Conservation (phyloP, 2,113 vertebrate genomes). For the Cheilinus undulatus region DNA sequence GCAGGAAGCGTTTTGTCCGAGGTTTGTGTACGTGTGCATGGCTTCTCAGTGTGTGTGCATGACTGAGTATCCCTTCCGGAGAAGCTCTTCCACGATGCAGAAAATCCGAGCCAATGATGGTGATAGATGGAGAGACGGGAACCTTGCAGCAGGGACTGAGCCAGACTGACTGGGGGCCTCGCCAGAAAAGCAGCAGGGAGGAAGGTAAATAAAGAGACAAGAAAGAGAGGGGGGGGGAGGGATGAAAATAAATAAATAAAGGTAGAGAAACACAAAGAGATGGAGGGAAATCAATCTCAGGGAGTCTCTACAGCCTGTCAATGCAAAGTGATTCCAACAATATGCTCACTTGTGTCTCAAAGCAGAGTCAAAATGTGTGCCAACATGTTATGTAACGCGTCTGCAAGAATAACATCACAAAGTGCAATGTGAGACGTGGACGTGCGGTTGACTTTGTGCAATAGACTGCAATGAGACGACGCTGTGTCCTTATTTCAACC, state of each 20-base stretch:
- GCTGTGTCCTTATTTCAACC: not conserved
- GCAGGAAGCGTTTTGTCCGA: slow-evolving; percentile 26
- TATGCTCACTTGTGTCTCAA: slow-evolving; percentile 31
- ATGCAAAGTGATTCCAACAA: slow-evolving; percentile 39
- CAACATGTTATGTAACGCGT: slow-evolving; percentile 56
- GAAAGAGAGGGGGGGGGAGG: too few species aligned
- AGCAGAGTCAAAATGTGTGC: slow-evolving; percentile 38
- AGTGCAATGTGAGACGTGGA: slow-evolving; percentile 14
- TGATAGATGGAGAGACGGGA: slow-evolving; percentile 59
- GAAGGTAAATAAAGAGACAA: slow-evolving; percentile 41
- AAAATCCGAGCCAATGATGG: slow-evolving; percentile 56
- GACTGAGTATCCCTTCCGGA: slow-evolving; percentile 48
- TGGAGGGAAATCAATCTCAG: slow-evolving; percentile 29
- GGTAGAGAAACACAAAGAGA: slow-evolving; percentile 16
- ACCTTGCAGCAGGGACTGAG: slow-evolving; percentile 43
- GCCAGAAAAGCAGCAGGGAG: slow-evolving; percentile 59
- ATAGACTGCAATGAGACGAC: slow-evolving; percentile 21
- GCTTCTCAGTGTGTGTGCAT: slow-evolving; percentile 3
- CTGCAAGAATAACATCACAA: slow-evolving; percentile 49
- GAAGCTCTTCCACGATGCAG: slow-evolving; percentile 45
- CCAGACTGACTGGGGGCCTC: slow-evolving; percentile 40
- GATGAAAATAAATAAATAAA: not conserved
- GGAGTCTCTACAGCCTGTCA: slow-evolving; percentile 24
- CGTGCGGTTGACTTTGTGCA: slow-evolving; percentile 7
- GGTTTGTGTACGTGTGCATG: not conserved